These are phyloP conservation scores for Caenorhabditis sulstoni DNA, from an alignment of 2,888 invertebrate genomes.

Conservation along the genomic window DNA sequence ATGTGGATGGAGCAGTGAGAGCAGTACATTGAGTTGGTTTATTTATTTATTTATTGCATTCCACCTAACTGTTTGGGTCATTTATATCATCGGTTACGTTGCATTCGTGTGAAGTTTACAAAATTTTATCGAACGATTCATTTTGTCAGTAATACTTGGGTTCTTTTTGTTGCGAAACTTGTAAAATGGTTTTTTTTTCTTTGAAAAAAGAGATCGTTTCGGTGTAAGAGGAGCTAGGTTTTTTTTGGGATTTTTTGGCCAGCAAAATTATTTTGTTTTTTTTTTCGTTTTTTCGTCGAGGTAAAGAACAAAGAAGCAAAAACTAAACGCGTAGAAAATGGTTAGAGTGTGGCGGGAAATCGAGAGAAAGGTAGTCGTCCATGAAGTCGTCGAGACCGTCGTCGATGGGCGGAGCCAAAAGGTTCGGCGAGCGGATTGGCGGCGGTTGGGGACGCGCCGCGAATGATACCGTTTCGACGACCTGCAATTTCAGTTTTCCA, in stretches of 20 bases:
- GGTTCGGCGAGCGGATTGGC: conserved; percentile 25
- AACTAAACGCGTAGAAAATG: conserved; percentile 53
- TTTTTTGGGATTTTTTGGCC: conserved; percentile 19
- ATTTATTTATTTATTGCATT: too few relatives aligned
- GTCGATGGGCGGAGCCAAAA: neutral
- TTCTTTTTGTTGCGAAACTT: neutral
- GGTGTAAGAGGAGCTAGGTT: conserved; percentile 1
- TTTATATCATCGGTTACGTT: too few relatives aligned
- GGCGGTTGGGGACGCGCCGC: conserved; percentile 18
- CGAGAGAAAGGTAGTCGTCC: conserved; percentile 24
- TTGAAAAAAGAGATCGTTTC: conserved; percentile 33
- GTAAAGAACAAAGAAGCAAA: neutral
- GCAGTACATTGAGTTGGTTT: too few relatives aligned
- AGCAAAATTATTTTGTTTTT: conserved; percentile 23
- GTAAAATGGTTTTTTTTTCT: neutral
- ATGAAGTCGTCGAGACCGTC: conserved; percentile 27
- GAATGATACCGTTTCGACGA: conserved; percentile 39
- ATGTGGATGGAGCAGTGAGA: conserved; percentile 44
- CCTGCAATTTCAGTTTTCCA: conserved; percentile 29
- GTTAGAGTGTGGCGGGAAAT: conserved; percentile 44
- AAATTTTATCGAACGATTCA: too few relatives aligned
- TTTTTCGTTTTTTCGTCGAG: neutral
- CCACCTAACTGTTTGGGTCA: too few relatives aligned
- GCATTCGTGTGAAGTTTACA: too few relatives aligned
- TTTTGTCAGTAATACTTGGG: too few relatives aligned